Evolutionary conservation across 2,888 invertebrate species (phyloP), one percentile per base, ranked within the genome.

Genomic region (Caenorhabditis doughertyi): DNA sequence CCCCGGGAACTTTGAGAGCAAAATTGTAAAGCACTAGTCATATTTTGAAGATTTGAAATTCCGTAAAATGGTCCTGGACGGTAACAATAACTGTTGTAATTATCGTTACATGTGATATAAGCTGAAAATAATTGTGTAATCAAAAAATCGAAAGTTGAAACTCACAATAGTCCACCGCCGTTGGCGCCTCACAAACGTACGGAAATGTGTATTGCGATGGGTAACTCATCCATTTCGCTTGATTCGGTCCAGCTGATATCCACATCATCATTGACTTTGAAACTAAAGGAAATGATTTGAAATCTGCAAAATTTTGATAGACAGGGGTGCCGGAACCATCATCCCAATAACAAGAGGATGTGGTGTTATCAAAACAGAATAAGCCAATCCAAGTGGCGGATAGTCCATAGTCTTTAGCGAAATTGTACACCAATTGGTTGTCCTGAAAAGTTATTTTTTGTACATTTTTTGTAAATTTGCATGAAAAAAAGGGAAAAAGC

Each of bases 321-420:
- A 16, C 18, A 0, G 44, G 44, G 0, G 39, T 16, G 18, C 70
- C 70, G 0, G 70, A 70, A 7, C 56, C 70, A 18, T 70, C 29
- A n/a, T 70, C 70, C 44, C 47, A 70, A 27, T 29, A 70, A 42
- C 70, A 70, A 9, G 39, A 21, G n/a, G 70, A 47, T 1, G 42
- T 9, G 7, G 27, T 47, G 39, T 39, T 58, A 13, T 21, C 39
- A 18, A 56, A 70, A 29, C 70, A 70, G 29, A 16, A 56, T 13
- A 32, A 16, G 1, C 70, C 70, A 1, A 70, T 47, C 70, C 70
- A 70, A 9, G 47, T 39, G 5, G 3, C n/a, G 0, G 9, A 18
- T 0, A 70, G 3, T 4, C 56, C 70, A 2, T 42, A n/a, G 29
- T 29, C 18, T 1, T 21, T 44, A 23, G 44, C 56, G 16, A 39